Base-by-base conservation (phyloP, 2,113 vertebrate genomes). In the Lepisosteus oculatus region DNA sequence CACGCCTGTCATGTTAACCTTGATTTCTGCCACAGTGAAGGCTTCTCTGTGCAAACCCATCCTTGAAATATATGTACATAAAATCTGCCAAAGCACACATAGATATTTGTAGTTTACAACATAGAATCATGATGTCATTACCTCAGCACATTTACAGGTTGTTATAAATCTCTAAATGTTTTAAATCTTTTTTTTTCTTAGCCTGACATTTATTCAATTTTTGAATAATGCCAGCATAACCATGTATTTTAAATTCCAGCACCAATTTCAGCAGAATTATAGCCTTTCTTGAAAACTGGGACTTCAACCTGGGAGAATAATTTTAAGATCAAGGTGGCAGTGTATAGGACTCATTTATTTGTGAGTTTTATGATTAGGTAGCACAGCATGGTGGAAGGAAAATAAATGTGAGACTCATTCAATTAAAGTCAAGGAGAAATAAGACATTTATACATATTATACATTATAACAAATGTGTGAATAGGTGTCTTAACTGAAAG, bases 241-340 rank as follows among this genome's bases (percentile, higher is more conserved):
- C 15, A n/a, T 29, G 61, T 45, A 57, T 69, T 69, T 57, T 47
- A 8, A 61, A 29, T 68, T 57, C 45, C 41, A 51, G 47, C 12
- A 9, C 59, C 45, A 6, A 9, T 43, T 70, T 61, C 68, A 44
- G 42, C n/a, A 45, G 68, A 70, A 70, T 61, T 70, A 70, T 61
- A 59, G 56, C 41, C 42, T 69, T 69, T 55, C 55, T 61, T 61
- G 15, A n/a, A 61, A 55, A 56, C 51, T 13, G 42, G 55, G 56
- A 44, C 29, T 70, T 42, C 13, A 13, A 61, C 67, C 51, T 29
- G 17, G 14, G 9, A 14, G 55, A 8, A 3, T 3, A 7, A 43
- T 43, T 3, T 3, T 43, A 67, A 3, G 4, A 69, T 69, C 11
- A 61, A 4, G 17, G 56, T 8, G 43, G 14, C 14, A 61, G 41